Percentiles rank a stretch among this genome's conserved stretches.
phyloP scores from a whole-genome alignment of 1,140 invertebrate genomes.

The Planococcus citri region DNA sequence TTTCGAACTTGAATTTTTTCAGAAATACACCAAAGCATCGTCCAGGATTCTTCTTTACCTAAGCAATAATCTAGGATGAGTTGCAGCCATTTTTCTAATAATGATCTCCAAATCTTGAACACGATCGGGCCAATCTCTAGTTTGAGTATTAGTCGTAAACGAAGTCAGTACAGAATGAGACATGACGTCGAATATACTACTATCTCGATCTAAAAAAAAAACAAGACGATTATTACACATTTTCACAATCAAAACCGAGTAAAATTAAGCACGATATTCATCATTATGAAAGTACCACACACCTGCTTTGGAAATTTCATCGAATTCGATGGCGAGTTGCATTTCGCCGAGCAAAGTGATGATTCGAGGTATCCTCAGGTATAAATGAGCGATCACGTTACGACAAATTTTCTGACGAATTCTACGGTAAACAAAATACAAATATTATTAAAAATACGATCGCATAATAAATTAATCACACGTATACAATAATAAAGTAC shows the following conservation, averaged over 20 bases:
- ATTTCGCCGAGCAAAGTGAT: conserved; percentile 32
- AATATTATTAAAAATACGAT: neutral
- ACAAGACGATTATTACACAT: neutral
- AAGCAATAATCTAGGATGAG: conserved; percentile 68
- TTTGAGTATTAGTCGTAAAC: conserved; percentile 49
- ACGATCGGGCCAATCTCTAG: conserved; percentile 52
- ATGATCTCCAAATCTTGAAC: conserved; percentile 64
- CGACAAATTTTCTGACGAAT: conserved; percentile 35
- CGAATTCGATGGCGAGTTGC: conserved; percentile 18
- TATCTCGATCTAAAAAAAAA: conserved; percentile 22
- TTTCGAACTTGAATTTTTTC: too few species aligned
- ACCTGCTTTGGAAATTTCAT: conserved; percentile 22
- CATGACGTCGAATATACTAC: conserved; percentile 55
- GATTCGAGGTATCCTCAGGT: conserved; percentile 48
- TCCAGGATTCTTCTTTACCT: conserved; percentile 34
- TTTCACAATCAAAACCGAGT: neutral
- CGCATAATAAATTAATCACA: too few species aligned
- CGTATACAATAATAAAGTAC: too few species aligned
- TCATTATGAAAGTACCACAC: conserved; percentile 19
- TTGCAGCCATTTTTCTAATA: conserved; percentile 65
- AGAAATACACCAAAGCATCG: too few species aligned
- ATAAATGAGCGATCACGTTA: conserved; percentile 46
- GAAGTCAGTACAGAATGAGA: conserved; percentile 67
- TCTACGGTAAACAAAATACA: neutral
- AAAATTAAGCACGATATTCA: neutral